Percentiles rank a stretch among this genome's conserved stretches.
Conservation (phyloP, 2,797 vertebrate genomes). For the Hydrocynus forskahlii region DNA sequence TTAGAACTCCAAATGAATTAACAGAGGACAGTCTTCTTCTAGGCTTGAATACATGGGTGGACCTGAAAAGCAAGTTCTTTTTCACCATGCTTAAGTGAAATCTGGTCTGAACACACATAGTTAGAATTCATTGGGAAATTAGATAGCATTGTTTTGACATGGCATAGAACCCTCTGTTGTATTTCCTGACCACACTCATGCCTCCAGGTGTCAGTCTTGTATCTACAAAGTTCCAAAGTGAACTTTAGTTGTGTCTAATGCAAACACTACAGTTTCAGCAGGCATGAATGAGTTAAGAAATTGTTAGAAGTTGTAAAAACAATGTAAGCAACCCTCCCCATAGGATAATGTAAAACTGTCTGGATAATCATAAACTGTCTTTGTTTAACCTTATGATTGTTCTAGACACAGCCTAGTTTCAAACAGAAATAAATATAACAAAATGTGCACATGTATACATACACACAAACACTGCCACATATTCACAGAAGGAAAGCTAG, state of each 20-base stretch:
- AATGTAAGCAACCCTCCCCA: too few species aligned
- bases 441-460: too few species aligned
- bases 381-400: too few species aligned
- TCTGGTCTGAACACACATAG: constrained; percentile 5
- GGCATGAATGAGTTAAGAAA: background rate
- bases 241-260: background rate
- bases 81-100: constrained; percentile 1
- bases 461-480: too few species aligned
- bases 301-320: background rate
- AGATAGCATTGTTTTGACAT: constrained; percentile 29
- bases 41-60: background rate
- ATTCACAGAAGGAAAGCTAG: too few species aligned
- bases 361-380: too few species aligned
- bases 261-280: background rate
- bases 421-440: too few species aligned
- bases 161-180: background rate
- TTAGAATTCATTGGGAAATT: background rate
- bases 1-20: background rate
- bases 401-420: too few species aligned
- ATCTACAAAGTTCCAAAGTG: background rate
- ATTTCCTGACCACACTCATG: constrained; percentile 8
- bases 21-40: background rate
- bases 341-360: too few species aligned
- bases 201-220: background rate
- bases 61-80: constrained; percentile 27